Evolutionary conservation across 2,888 invertebrate species (phyloP), one percentile per base, ranked within the genome.

Genomic region (Leucophenga maculata): DNA sequence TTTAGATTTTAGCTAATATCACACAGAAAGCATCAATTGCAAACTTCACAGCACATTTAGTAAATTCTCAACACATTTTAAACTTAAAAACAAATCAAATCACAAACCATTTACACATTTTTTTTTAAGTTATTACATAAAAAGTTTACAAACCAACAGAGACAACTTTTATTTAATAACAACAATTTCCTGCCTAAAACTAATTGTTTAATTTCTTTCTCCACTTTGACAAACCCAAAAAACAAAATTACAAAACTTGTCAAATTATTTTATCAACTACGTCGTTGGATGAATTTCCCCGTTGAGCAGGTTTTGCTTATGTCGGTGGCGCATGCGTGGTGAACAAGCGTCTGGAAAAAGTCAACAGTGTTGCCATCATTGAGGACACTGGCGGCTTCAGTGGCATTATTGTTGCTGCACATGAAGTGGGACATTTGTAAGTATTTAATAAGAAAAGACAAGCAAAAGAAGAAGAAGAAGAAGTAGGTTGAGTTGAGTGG

Each of bases 361-460:
- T 97, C 78, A 97, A 97, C 90, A 96, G 96, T 70, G 97, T 97
- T 71, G 97, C 97, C 83, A 97, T 97, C 85, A 97, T 97, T 86
- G 97, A 97, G 89, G 97, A 97, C 87, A 97, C 97, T 48, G 97
- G 97, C 77, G 97, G 97, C 77, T 97, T 97, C 90, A 97, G 97
- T 82, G 97, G 97, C 74, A 97, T 97, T 86, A 97, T 97, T 85
- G 97, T 97, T 1, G 97, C 97, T 71, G 97, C 97, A 76, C 97
- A 97, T 88, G 97, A 97, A 94, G 96, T 97, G 79, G 97, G 97
- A 80, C 97, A 97, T 91, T 92, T 97, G 97, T 97, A 92, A 94
- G 96, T 93, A 50, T 50, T 26, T 3, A 26, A 26, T 26, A 26
- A 26, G 26, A 26, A 2, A 4, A 26, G 26, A 26, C 26, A 26